Evolutionary conservation across 1,140 invertebrate species (phyloP), one percentile per base, ranked within the genome.

Genomic region (Nomia melanderi): DNA sequence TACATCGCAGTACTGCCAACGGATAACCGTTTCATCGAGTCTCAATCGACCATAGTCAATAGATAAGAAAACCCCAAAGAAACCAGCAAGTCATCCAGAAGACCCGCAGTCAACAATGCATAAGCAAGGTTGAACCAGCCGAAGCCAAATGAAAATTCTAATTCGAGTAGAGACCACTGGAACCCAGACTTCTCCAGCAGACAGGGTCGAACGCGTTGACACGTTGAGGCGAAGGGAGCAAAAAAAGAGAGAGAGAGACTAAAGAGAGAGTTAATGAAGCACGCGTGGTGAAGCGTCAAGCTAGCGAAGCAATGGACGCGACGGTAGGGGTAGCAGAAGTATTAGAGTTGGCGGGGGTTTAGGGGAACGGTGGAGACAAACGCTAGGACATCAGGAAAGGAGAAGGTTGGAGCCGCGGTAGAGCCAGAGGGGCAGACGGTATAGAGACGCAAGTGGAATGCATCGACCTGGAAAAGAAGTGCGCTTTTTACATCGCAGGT

Each of bases 401-500:
- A 3, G 47, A 3, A 36, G 33, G 33, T n/a, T 36, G 44, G 29
- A 23, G 25, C 39, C 25, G 14, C 7, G 25, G 29, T 17, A 47
- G 6, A n/a, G n/a, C n/a, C n/a, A 14, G 14, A 11, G 20, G 31
- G 25, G 39, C 25, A 25, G n/a, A 56, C 20, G 44, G 60, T 27
- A 27, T 36, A 64, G 60, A 72, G 56, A 74, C 44, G 60, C 62
- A 72, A 77, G 66, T 27, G 59, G 76, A 73, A 76, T 59, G 73
- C 64, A 76, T 59, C 73, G 73, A 76, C 39, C 54, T 60, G 56
- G 44, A 62, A 63, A 56, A 77, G 67, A 77, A 71, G 54, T 41
- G 53, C 17, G 67, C 66, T 62, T 79, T 56, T 75, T 50, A 66
- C 47, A 65, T 67, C 64, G 81, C 81, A 82, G 80, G 80, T 83